These are phyloP conservation scores for Zaprionus ornatus DNA, from an alignment of 1,140 invertebrate genomes.

Conservation along the genomic window DNA sequence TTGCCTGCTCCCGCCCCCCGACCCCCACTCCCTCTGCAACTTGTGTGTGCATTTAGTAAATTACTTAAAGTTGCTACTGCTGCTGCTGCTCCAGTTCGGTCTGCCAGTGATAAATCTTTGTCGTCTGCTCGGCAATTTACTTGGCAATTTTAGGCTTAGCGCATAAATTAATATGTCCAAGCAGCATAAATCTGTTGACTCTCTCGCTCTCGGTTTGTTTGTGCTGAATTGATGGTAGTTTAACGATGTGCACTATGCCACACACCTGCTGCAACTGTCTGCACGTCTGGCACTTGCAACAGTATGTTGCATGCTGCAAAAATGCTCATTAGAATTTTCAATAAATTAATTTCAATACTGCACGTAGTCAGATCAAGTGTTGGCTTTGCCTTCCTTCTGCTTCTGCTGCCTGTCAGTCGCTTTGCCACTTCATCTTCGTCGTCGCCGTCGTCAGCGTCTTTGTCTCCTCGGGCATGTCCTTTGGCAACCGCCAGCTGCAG, in stretches of 20 bases:
- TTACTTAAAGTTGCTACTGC: conserved; percentile 66
- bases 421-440: conserved; percentile 70
- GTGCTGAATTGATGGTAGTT: conserved; percentile 50
- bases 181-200: conserved; percentile 73
- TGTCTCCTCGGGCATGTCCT: conserved; percentile 27
- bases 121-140: conserved; percentile 51
- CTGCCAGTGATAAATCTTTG: conserved; percentile 57
- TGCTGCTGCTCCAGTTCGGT: conserved; percentile 14
- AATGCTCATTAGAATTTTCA: conserved; percentile 77
- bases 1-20: not conserved
- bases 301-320: conserved; percentile 21
- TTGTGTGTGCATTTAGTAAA: conserved; percentile 58
- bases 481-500: conserved; percentile 52
- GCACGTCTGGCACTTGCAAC: not conserved
- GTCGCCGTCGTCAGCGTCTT: conserved; percentile 61
- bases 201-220: conserved; percentile 46
- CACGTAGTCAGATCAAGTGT: conserved; percentile 55
- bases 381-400: not conserved
- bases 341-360: conserved; percentile 77
- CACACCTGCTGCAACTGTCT: not conserved
- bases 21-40: not conserved
- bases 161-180: conserved; percentile 75
- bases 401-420: conserved; percentile 34
- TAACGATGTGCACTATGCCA: conserved; percentile 14
- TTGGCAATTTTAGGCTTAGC: conserved; percentile 60